Conservation (phyloP, 2,888 invertebrate species). For the Endotricha flammealis region DNA sequence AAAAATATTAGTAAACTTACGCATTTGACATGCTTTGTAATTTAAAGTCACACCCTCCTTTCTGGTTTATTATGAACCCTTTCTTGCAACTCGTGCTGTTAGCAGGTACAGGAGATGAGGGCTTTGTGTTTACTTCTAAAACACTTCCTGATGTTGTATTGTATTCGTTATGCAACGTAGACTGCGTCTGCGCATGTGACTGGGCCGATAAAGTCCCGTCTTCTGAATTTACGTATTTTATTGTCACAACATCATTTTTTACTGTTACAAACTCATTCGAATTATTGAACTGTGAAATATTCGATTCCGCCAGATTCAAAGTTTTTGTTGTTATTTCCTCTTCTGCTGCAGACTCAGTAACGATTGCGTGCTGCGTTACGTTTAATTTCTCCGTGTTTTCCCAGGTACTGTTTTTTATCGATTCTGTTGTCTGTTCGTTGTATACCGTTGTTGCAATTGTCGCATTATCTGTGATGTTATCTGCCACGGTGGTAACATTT, state of each 20-base stretch:
- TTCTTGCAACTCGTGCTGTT: slow-evolving; percentile 46
- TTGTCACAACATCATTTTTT: not conserved
- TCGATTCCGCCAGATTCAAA: not conserved
- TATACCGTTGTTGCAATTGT: slow-evolving; percentile 25
- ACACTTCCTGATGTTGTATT: slow-evolving; percentile 21
- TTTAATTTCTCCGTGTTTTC: slow-evolving; percentile 2
- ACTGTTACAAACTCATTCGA: not conserved
- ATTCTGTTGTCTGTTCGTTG: slow-evolving; percentile 23
- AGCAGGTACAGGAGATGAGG: slow-evolving; percentile 16
- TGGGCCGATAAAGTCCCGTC: too few species aligned
- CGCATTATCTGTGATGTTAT: slow-evolving; percentile 31
- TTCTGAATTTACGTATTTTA: not conserved
- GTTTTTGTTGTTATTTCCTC: not conserved
- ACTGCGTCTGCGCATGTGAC: not conserved
- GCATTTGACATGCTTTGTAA: slow-evolving; percentile 56
- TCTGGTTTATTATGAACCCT: slow-evolving; percentile 54
- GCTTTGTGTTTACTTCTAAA: slow-evolving; percentile 19
- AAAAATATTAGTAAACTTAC: too few species aligned
- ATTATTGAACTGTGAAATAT: not conserved
- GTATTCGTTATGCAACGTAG: slow-evolving; percentile 11
- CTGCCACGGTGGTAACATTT: slow-evolving; percentile 36
- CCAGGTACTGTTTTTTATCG: slow-evolving; percentile 17
- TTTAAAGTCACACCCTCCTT: slow-evolving; percentile 61
- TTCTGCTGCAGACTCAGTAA: slow-evolving; percentile 4
- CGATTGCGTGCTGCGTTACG: slow-evolving; percentile 16